Base-by-base conservation (phyloP, 1,140 invertebrate species). In the Lepidotrigona ventralis region DNA sequence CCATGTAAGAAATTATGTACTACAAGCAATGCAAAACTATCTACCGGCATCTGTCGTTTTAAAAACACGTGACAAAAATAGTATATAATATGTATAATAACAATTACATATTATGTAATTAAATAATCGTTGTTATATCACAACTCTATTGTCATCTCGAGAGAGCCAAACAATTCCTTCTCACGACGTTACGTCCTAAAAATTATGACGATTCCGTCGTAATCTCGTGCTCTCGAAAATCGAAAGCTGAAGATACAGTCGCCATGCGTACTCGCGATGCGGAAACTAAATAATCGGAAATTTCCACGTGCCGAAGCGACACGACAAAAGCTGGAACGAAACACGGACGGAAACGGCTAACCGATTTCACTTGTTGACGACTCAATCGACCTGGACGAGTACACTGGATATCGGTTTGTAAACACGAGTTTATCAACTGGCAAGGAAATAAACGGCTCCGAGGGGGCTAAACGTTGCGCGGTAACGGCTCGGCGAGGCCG, bases 341-440 rank as follows among this genome's bases (percentile, higher is more conserved):
- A 1, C 2, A 69, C n/a, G 11, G 51, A 73, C 77, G 64, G 85
- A 84, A 84, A 79, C 60, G 66, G 77, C 26, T 12, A 58, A 9
- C 12, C 33, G 82, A 85, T 81, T 87, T 79, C 81, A 83, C 71
- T 54, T 69, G 58, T 46, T 46, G 70, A 83, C 79, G 76, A 80
- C 86, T 87, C 86, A 88, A 88, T 87, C 86, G 73, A 54, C 15
- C 60, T 12, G n/a, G 64, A 15, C 11, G n/a, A 53, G 33, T 39
- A 53, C 71, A 46, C 46, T 26, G 33, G 76, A 83, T 46, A 46
- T 83, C 76, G 58, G 66, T 83, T 63, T 71, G 76, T 63, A 73
- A 83, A 83, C 58, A 79, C 46, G 33, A 66, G 75, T 83, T 83
- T 79, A 79, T 79, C 77, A 83, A 83, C 81, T 46, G 12, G 29